A percentile compares a stretch with the other conserved stretches of the same genome.
Conservation (phyloP, 2,888 invertebrate species). For the Latheticus oryzae region DNA sequence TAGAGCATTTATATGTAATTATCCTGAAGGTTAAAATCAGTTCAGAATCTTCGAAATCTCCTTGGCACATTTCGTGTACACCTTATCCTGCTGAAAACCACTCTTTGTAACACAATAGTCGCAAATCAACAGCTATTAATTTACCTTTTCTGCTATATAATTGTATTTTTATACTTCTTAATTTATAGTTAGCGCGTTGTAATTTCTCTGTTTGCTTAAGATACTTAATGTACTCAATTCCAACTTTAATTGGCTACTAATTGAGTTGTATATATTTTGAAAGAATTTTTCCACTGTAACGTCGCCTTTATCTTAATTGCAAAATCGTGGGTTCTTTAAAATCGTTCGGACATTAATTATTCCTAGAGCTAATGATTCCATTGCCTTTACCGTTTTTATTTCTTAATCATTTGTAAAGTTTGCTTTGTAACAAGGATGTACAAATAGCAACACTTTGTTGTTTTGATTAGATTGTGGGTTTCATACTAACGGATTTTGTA, state of each 20-base stretch:
- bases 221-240: constrained; percentile 40
- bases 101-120: not conserved
- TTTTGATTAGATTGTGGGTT: not conserved
- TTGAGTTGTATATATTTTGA: constrained; percentile 40
- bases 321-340: constrained; percentile 29
- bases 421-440: constrained; percentile 6
- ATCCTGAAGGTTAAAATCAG: constrained; percentile 1
- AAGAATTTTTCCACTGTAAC: constrained; percentile 26
- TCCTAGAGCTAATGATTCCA: constrained; percentile 14
- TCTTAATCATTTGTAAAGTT: constrained; percentile 10
- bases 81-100: constrained; percentile 6
- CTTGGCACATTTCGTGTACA: constrained; percentile 20
- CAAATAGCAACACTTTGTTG: constrained; percentile 2
- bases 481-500: not conserved
- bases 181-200: constrained; percentile 36
- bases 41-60: constrained; percentile 15
- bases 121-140: constrained; percentile 33
- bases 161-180: constrained; percentile 39
- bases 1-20: constrained; percentile 16
- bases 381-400: constrained; percentile 20
- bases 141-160: constrained; percentile 31
- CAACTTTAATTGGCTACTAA: constrained; percentile 40
- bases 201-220: constrained; percentile 37
- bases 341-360: constrained; percentile 26
- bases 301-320: constrained; percentile 27